Base-by-base conservation (phyloP, 2,113 vertebrate species). In the Catharus fuscescens region DNA sequence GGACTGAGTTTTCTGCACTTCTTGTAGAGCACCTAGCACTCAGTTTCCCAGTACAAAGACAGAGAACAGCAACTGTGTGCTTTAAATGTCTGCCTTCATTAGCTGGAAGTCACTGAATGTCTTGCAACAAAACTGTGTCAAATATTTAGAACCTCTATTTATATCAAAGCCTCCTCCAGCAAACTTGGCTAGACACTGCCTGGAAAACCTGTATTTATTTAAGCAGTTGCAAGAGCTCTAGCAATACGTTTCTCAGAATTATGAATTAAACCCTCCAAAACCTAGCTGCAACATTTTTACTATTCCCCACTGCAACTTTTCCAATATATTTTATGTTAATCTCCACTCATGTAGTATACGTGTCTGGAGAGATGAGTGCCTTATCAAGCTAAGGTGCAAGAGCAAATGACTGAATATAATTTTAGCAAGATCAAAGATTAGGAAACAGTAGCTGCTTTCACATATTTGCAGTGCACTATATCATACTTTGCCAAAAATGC, bases 181-280 rank as follows among this genome's bases (percentile, higher is more conserved):
- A 84, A 90, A 76, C 71, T 89, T 70, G 48, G 45, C 34, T 64
- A 65, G 52, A 53, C 31, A 48, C 29, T 47, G 32, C 62, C 59
- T 83, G 70, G 50, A 80, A 73, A 88, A 84, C 44, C n/a, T 57
- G 59, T 29, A 3, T 93, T 93, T 94, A 93, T 90, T 86, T 89
- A 92, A 86, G 66, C 52, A 92, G 44, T 72, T 93, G 48, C 66
- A 90, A 86, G 16, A 95, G 60, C 60, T 83, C 21, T 54, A 83
- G 65, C 52, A 80, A 66, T 38, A 88, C 1, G 14, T 59, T 83
- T 94, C 42, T 47, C 38, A 54, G 42, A 91, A 86, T 78, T 53
- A 82, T 69, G 52, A 48, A 85, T 78, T 24, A 42, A 66, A 45
- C 7, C 0, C 5, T 9, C 1, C 12, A 70, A 77, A 92, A 72